Percentiles rank a stretch among this genome's conserved stretches.
Conservation (phyloP, 2,113 vertebrate genomes). For the Nicator chloris region DNA sequence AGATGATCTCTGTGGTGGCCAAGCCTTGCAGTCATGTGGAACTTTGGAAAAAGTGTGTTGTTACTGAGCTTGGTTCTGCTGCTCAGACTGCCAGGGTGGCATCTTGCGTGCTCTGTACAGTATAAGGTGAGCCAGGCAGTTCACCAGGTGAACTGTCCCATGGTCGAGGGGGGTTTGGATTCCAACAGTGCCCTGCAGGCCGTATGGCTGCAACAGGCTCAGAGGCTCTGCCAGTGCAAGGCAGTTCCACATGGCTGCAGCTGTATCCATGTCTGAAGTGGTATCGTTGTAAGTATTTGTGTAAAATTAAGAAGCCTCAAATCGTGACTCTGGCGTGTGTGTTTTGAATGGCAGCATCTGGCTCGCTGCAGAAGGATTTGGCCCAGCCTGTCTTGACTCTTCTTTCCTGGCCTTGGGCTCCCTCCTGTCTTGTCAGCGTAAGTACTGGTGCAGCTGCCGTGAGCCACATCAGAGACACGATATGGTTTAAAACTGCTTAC, state of each 20-base stretch:
- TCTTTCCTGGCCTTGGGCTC: background rate
- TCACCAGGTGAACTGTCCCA: background rate
- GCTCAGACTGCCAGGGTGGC: background rate
- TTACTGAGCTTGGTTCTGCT: background rate
- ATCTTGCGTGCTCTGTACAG: rapidly evolving
- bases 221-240: background rate
- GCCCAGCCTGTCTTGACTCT: background rate
- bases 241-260: background rate
- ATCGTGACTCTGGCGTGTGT: rapidly evolving
- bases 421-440: background rate
- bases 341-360: background rate
- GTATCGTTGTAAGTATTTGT: background rate
- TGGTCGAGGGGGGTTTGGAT: background rate
- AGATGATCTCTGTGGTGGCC: background rate
- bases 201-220: background rate
- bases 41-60: background rate
- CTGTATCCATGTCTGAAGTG: background rate
- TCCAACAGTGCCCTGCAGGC: background rate
- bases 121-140: background rate
- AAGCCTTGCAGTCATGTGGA: background rate
- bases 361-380: background rate
- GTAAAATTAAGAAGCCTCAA: background rate
- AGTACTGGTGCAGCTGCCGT: background rate
- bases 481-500: background rate
- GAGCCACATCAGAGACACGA: background rate